Conservation (phyloP, 2,888 invertebrate species). For the Metacarcinus magister region DNA sequence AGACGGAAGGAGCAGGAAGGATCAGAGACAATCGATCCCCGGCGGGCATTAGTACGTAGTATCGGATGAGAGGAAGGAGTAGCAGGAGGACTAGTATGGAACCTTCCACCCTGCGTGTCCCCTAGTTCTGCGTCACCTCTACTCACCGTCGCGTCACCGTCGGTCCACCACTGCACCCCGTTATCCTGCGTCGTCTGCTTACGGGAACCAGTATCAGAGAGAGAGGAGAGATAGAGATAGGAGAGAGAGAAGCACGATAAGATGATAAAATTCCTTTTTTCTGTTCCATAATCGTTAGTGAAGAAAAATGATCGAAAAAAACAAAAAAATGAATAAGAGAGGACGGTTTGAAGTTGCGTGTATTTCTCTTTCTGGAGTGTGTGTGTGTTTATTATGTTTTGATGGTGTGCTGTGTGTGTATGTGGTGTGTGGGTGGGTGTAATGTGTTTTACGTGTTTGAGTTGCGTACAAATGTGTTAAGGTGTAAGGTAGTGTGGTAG, state of each 20-base stretch:
- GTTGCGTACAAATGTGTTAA: no score
- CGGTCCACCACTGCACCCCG: not conserved
- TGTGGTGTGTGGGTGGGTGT: no score
- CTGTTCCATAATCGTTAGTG: not conserved
- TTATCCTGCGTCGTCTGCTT: not conserved
- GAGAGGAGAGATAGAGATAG: not conserved
- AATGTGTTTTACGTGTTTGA: no score
- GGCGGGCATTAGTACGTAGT: not conserved
- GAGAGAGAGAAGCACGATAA: not conserved
- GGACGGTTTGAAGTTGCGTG: no score
- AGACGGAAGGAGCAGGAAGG: not conserved
- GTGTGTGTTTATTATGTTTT: no score
- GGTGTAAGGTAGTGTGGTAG: no score
- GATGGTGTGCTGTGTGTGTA: no score
- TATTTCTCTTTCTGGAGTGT: no score
- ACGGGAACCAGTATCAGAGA: not conserved
- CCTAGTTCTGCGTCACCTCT: not conserved
- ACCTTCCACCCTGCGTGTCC: not conserved
- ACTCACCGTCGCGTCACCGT: not conserved
- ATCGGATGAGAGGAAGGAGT: not conserved
- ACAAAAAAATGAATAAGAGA: no score
- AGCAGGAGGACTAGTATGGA: not conserved
- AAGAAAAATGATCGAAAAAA: no score
- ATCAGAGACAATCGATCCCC: slow-evolving; percentile 4
- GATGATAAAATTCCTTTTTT: not conserved